Evolutionary conservation across 1,140 invertebrate species (phyloP).

Genomic region (Lysiphlebus fabarum): DNA sequence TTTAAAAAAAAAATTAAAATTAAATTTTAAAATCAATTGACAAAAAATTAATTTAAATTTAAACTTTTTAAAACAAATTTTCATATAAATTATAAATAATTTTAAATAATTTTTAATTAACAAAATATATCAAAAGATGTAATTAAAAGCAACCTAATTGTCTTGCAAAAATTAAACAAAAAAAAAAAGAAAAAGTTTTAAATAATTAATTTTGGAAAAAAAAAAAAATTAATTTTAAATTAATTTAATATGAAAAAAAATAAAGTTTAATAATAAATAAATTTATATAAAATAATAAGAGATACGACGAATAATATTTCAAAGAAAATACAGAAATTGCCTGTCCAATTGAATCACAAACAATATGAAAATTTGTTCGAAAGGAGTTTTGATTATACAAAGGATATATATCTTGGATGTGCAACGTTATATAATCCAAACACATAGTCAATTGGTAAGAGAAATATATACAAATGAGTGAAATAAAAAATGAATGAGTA

Average conservation of each 20-base stretch:
- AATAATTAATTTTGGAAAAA: slow-evolving; percentile 24
- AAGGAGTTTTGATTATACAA: slow-evolving; percentile 53
- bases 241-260: too few species aligned
- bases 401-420: slow-evolving; percentile 39
- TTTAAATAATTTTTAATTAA: too few species aligned
- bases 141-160: not conserved
- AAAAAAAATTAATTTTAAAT: not conserved
- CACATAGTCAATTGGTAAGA: slow-evolving; percentile 10
- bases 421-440: slow-evolving; percentile 18
- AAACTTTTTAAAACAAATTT: too few species aligned
- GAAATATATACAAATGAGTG: too few species aligned
- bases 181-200: not conserved
- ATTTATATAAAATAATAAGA: slow-evolving; percentile 6
- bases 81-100: too few species aligned
- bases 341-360: slow-evolving; percentile 55
- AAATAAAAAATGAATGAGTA: too few species aligned
- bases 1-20: too few species aligned
- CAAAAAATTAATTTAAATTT: too few species aligned
- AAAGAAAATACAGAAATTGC: slow-evolving; percentile 50
- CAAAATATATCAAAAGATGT: too few species aligned
- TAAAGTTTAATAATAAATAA: too few species aligned
- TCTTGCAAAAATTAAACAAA: not conserved
- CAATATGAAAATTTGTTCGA: slow-evolving; percentile 55
- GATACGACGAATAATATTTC: slow-evolving; percentile 40
- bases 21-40: too few species aligned